Evolutionary conservation across 2,113 vertebrate genomes (phyloP).

Genomic region (Leptobrachium ailaonicum): DNA sequence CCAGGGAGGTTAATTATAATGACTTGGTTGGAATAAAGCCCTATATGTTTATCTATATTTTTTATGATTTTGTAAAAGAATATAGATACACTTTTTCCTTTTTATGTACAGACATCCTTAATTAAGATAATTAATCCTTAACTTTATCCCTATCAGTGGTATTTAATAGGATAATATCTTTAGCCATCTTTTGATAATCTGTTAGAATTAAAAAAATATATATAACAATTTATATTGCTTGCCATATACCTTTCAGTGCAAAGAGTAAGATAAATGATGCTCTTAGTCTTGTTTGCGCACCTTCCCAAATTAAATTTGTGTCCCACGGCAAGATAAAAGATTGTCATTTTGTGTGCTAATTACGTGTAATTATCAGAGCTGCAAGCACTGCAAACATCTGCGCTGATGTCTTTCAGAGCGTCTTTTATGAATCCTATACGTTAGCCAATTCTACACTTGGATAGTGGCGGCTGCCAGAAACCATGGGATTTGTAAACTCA

Average conservation of each 20-base stretch:
- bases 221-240: not conserved
- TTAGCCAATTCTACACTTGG: constrained; percentile 49
- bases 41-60: no score
- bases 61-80: no score
- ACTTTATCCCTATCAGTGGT: not conserved
- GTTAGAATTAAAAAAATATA: not conserved
- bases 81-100: no score
- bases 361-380: constrained; percentile 52
- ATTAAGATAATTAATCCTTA: not conserved
- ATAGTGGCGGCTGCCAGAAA: constrained; percentile 19
- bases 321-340: constrained; percentile 39
- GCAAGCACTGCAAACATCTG: constrained; percentile 50
- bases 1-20: no score
- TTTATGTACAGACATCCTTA: no score
- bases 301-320: constrained; percentile 25
- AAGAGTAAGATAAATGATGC: constrained; percentile 16
- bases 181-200: not conserved
- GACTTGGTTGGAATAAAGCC: no score
- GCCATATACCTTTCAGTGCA: not conserved
- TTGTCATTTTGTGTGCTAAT: constrained; percentile 44
- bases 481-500: constrained; percentile 44
- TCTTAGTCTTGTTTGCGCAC: not conserved
- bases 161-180: not conserved
- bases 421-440: constrained; percentile 33
- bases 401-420: constrained; percentile 45